Percentiles rank a stretch among this genome's conserved stretches.
Evolutionary conservation across 2,113 vertebrate species (phyloP).

Genomic region (Aphyosemion australe): DNA sequence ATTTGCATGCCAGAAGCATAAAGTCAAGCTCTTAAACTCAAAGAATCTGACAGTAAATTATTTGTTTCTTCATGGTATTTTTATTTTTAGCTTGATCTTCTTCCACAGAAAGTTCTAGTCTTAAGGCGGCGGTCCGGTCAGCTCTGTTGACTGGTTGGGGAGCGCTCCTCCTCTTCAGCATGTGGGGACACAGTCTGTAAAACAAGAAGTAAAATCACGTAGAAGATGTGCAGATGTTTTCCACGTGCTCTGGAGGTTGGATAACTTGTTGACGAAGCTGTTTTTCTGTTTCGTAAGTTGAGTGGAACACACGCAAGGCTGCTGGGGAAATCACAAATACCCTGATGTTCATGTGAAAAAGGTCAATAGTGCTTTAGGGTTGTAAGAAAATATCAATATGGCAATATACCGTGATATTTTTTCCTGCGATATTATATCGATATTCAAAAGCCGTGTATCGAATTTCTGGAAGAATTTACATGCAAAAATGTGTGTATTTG

Average conservation of each 20-base stretch:
- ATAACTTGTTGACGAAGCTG: conserved; percentile 17
- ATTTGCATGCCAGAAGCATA: background rate
- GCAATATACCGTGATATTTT: no score
- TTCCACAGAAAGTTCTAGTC: background rate
- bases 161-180: conserved; percentile 49
- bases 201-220: conserved; percentile 33
- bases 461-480: no score
- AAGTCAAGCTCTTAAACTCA: background rate
- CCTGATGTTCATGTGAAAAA: no score
- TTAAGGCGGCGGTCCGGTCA: background rate
- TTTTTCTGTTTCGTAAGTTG: conserved; percentile 39
- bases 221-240: conserved; percentile 10
- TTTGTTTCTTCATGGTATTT: background rate
- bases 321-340: no score
- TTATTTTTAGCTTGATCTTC: conserved; percentile 9
- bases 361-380: no score
- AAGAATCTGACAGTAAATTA: background rate
- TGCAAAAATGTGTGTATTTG: no score
- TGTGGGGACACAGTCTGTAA: conserved; percentile 56
- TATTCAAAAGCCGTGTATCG: no score
- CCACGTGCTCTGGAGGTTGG: conserved; percentile 1
- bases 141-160: background rate
- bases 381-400: no score
- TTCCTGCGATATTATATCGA: no score
- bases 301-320: conserved; percentile 1